Evolutionary conservation across 2,888 invertebrate genomes (phyloP).

Genomic region (Panopea generosa): DNA sequence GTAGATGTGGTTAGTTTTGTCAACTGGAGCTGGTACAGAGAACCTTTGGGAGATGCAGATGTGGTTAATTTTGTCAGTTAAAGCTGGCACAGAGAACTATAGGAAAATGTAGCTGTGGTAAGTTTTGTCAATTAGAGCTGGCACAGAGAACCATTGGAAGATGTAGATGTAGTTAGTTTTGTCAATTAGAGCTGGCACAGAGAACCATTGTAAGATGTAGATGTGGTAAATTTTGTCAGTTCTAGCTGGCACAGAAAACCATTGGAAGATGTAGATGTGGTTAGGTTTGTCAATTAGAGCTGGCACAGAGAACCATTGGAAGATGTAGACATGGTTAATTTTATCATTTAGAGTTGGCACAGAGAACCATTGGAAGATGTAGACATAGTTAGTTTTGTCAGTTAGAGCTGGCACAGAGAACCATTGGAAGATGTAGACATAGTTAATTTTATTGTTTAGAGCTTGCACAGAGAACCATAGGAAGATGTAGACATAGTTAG

Average conservation of each 20-base stretch:
- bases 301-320: too few relatives aligned
- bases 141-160: not conserved
- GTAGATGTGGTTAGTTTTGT: not conserved
- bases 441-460: too few relatives aligned
- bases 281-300: not conserved
- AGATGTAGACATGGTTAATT: too few relatives aligned
- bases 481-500: too few relatives aligned
- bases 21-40: not conserved
- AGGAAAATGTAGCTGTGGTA: not conserved
- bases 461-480: too few relatives aligned
- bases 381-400: too few relatives aligned
- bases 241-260: not conserved
- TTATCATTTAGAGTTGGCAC: too few relatives aligned
- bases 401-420: too few relatives aligned
- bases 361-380: too few relatives aligned
- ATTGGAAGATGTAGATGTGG: slow-evolving; percentile 2
- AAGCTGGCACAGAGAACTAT: not conserved
- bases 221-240: not conserved
- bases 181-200: not conserved
- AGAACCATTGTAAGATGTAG: not conserved
- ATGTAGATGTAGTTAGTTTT: not conserved
- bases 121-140: not conserved
- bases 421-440: too few relatives aligned
- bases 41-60: not conserved
- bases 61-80: not conserved